Percentiles rank a stretch among this genome's conserved stretches.
Conservation (phyloP, 2,113 vertebrate genomes). For the Phoxinus phoxinus region DNA sequence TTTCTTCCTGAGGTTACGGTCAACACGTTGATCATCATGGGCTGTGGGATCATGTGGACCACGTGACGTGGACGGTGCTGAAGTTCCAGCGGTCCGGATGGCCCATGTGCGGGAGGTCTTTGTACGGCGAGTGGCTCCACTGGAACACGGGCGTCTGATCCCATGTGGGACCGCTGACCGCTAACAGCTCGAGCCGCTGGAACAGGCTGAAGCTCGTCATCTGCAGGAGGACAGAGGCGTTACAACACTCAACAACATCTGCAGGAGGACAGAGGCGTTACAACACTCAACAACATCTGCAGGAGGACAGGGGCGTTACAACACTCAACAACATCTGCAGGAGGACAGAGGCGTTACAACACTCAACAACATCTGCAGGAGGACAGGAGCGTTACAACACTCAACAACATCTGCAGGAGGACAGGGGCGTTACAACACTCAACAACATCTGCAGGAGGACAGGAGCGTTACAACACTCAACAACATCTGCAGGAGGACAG, state of each 20-base stretch:
- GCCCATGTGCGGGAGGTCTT: constrained; percentile 84
- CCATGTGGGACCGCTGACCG: constrained; percentile 87
- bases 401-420: too few relatives aligned
- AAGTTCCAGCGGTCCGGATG: constrained; percentile 93
- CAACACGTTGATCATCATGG: neutral
- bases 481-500: too few relatives aligned
- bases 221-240: constrained; percentile 65
- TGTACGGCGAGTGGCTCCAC: constrained; percentile 90
- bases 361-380: too few relatives aligned
- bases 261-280: too few relatives aligned
- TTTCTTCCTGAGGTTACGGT: neutral
- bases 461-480: too few relatives aligned
- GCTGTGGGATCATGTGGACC: constrained; percentile 66
- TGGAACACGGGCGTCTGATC: constrained; percentile 88
- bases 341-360: too few relatives aligned
- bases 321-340: too few relatives aligned
- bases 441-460: too few relatives aligned
- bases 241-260: neutral
- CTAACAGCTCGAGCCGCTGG: constrained; percentile 77
- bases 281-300: too few relatives aligned
- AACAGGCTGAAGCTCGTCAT: constrained; percentile 84
- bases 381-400: too few relatives aligned
- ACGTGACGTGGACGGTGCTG: constrained; percentile 79
- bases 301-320: too few relatives aligned
- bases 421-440: too few relatives aligned